Percentiles rank a stretch among this genome's conserved stretches.
Conservation (phyloP, 2,113 vertebrate species). For the Seriola quinqueradiata region DNA sequence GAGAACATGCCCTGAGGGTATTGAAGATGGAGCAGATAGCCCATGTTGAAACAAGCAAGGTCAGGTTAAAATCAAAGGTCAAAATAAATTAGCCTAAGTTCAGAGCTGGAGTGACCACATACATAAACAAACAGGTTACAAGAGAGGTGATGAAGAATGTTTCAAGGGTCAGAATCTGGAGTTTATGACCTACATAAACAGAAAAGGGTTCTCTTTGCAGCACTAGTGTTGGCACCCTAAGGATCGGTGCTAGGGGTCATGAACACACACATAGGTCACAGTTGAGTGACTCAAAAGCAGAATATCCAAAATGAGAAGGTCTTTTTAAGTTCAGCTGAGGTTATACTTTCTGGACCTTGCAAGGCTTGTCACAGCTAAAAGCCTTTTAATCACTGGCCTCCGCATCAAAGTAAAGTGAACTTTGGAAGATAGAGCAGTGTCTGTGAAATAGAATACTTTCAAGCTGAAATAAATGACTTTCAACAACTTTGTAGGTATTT, state of each 20-base stretch:
- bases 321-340: neutral
- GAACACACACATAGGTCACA: slow-evolving; percentile 18
- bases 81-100: neutral
- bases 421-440: neutral
- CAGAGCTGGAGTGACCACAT: slow-evolving; percentile 13
- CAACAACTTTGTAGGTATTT: neutral
- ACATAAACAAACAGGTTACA: neutral
- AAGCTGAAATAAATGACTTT: neutral
- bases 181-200: slow-evolving; percentile 7
- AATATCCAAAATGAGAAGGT: neutral
- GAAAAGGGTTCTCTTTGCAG: neutral
- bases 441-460: neutral
- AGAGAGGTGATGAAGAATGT: neutral
- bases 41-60: slow-evolving; percentile 30
- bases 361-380: neutral
- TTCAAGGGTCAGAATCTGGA: neutral
- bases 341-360: neutral
- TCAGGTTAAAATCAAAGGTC: slow-evolving; percentile 24
- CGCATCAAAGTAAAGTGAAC: neutral
- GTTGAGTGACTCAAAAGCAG: slow-evolving; percentile 1
- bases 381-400: neutral
- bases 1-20: neutral
- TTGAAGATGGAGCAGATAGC: neutral
- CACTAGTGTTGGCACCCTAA: neutral
- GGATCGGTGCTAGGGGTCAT: neutral